Evolutionary conservation across 2,113 vertebrate genomes (phyloP), one percentile per base, ranked within the genome.

Genomic region (Pterophyllum scalare): DNA sequence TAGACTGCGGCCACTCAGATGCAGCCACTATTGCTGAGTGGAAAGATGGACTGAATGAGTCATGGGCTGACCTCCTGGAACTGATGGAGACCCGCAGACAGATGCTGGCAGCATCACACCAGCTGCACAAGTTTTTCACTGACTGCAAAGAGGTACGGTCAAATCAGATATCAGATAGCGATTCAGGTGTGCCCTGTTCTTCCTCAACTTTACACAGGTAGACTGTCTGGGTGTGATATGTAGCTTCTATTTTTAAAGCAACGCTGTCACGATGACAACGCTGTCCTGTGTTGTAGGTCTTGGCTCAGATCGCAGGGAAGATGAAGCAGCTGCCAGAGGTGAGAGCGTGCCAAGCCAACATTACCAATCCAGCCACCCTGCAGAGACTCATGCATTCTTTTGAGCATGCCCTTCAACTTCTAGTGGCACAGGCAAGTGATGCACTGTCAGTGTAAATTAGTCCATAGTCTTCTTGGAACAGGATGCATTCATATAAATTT

Each of bases 21-120:
- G 96, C 97, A 0, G 97, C 97, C 91, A 97, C 97, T 12, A 97
- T 98, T 9, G 97, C 97, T 0, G 97, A 98, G 94, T 99, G 98
- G 98, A 99, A 99, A 87, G 97, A 98, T n/a, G 95, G 97, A 1
- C 93, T 99, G 80, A 98, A 98, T 2, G 97, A 99, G 89, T 96
- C 97, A 2, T 99, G 98, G 98, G 98, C 97, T 0, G 98, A 98
- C 91, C 96, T 99, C 20, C 95, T 98, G 49, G 98, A 99, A 91
- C 96, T 99, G 80, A 97, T 99, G 81, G 98, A 98, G 91, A 99
- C 98, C 0, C 95, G 97, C 56, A 96, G 97, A 2, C 97, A 98
- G 94, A 97, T 98, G 97, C 93, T 99, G 79, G 96, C 96, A 0
- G 98, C 97, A 0, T 97, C 98, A 0, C 96, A 97, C 2, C 97